Conservation (phyloP, 2,113 vertebrate species). For the Madoqua kirkii region DNA sequence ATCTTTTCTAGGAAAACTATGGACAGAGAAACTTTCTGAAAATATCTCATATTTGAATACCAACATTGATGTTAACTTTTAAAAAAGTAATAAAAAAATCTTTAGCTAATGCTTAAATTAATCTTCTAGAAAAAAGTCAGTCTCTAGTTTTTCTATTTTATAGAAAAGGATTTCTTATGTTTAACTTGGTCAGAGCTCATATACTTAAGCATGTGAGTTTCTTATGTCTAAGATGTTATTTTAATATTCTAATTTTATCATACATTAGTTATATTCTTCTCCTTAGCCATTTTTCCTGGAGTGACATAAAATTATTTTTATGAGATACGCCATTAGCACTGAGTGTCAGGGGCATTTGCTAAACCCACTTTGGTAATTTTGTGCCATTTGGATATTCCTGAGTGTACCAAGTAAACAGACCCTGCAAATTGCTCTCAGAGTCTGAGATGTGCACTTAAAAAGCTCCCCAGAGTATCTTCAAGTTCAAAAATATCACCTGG, state of each 20-base stretch:
- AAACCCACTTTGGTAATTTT: not conserved
- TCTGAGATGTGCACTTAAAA: not conserved
- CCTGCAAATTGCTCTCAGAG: not conserved
- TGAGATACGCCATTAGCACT: not conserved
- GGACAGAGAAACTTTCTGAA: not conserved
- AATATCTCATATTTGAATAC: not conserved
- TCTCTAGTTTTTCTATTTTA: not conserved
- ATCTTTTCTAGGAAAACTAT: not conserved
- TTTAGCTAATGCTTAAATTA: not conserved
- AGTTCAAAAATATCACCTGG: constrained; percentile 20
- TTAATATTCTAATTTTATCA: constrained; percentile 8
- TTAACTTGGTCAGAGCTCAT: not conserved
- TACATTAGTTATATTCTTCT: not conserved
- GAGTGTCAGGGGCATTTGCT: not conserved
- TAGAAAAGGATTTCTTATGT: not conserved
- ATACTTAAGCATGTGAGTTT: not conserved
- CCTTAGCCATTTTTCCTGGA: not conserved
- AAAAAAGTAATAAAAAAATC: not conserved
- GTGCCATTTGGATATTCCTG: not conserved
- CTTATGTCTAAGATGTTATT: not conserved
- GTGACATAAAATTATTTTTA: not conserved
- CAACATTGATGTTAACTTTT: not conserved
- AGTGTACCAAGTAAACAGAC: not conserved
- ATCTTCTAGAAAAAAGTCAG: not conserved
- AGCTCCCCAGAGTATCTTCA: not conserved